Conservation (phyloP, 2,113 vertebrate species). For the Phrynocephalus versicolor region DNA sequence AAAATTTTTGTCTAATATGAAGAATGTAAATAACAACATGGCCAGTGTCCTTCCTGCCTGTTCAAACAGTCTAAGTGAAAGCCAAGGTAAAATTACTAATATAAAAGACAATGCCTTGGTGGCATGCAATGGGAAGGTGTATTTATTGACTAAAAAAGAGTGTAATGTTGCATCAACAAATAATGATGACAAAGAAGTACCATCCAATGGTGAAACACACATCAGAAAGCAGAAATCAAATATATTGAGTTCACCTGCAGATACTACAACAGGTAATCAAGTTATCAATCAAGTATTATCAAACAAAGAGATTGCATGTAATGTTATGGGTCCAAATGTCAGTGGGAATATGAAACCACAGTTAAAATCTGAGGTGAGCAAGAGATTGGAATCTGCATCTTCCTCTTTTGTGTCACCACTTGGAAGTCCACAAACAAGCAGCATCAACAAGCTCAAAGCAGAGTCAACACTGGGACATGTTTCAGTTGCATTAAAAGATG, state of each 20-base stretch:
- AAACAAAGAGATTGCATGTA: constrained; percentile 57
- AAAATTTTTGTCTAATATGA: constrained; percentile 71
- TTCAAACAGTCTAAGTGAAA: constrained; percentile 41
- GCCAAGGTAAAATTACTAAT: constrained; percentile 61
- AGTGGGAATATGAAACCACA: constrained; percentile 32
- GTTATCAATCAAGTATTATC: constrained; percentile 73
- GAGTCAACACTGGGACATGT: constrained; percentile 35
- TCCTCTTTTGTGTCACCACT: constrained; percentile 35
- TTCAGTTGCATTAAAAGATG: constrained; percentile 51
- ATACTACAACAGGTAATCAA: constrained; percentile 68
- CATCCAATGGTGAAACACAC: constrained; percentile 57
- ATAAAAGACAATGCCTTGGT: constrained; percentile 82
- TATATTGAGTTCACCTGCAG: constrained; percentile 53
- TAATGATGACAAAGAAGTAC: constrained; percentile 50
- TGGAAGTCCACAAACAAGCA: constrained; percentile 40
- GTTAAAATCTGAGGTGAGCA: constrained; percentile 44
- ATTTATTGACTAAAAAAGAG: constrained; percentile 79
- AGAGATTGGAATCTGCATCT: constrained; percentile 52
- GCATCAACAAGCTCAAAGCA: constrained; percentile 52
- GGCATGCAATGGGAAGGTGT: constrained; percentile 86
- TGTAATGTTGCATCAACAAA: constrained; percentile 58
- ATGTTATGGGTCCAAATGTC: constrained; percentile 47
- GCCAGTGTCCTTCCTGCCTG: constrained; percentile 53
- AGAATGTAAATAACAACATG: constrained; percentile 41
- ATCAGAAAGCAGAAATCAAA: constrained; percentile 58